phyloP scores from a whole-genome alignment of 2,113 vertebrate genomes.

The Callipepla californica region DNA sequence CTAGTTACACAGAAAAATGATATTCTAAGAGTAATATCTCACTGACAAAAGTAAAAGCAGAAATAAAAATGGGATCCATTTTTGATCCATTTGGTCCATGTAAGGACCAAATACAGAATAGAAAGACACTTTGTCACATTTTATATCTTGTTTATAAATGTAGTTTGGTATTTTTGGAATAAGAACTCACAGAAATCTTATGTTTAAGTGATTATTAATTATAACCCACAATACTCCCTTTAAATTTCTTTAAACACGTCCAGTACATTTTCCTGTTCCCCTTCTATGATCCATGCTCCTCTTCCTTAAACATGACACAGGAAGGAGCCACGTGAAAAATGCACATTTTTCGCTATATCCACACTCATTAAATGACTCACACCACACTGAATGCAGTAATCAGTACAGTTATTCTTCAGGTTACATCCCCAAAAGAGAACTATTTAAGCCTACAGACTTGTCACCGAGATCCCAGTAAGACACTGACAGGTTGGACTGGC shows the following conservation, averaged over 20 bases:
- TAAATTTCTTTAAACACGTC: not conserved
- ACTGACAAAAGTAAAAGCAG: not conserved
- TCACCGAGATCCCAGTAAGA: not conserved
- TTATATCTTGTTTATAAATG: not conserved
- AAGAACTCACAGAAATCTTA: not conserved
- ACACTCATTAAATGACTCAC: not conserved
- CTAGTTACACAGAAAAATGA: not conserved
- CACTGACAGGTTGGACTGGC: not conserved
- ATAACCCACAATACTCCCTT: not conserved
- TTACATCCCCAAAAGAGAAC: not conserved
- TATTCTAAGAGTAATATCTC: not conserved
- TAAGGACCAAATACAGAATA: not conserved
- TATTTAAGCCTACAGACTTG: not conserved
- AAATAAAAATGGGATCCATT: not conserved
- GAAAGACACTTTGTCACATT: not conserved
- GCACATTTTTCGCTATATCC: not conserved
- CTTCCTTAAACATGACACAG: not conserved
- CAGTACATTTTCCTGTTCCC: not conserved
- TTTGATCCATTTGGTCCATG: too few relatives aligned
- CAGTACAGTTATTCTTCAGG: not conserved
- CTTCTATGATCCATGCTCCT: not conserved
- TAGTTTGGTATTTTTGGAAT: not conserved
- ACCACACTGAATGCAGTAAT: fast-evolving
- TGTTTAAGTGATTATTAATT: not conserved
- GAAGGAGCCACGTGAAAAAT: not conserved